A percentile compares a stretch with the other conserved stretches of the same genome.
These are phyloP conservation scores for Alectura lathami DNA, from an alignment of 2,113 vertebrate genomes.

Conservation along the genomic window DNA sequence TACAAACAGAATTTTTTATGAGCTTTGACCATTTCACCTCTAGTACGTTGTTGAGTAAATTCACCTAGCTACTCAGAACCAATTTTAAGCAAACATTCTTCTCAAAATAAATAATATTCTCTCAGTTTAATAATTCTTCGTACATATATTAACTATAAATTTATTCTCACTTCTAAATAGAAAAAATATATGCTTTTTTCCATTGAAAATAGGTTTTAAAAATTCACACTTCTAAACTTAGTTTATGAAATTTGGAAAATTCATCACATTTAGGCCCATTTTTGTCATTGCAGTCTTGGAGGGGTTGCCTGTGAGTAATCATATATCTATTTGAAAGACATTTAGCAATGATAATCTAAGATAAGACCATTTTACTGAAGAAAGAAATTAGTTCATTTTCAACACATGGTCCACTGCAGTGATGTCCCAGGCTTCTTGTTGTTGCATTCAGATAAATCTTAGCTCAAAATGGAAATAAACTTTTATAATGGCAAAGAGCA, in stretches of 20 bases:
- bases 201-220: neutral
- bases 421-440: neutral
- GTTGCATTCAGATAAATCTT: neutral
- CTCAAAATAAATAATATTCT: neutral
- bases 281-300: conserved; percentile 4
- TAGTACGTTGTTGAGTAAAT: neutral
- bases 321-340: neutral
- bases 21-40: neutral
- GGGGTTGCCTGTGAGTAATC: neutral
- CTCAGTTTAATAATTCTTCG: neutral
- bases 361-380: neutral
- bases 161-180: neutral
- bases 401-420: neutral
- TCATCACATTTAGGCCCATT: neutral
- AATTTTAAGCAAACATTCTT: neutral
- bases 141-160: neutral
- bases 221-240: neutral
- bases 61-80: neutral
- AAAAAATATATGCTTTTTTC: neutral
- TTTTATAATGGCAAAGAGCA: neutral
- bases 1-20: neutral
- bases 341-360: neutral
- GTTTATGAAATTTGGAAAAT: neutral
- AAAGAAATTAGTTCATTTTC: neutral
- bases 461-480: neutral